A percentile compares a stretch with the other conserved stretches of the same genome.
Conservation (phyloP, 2,113 vertebrate species). For the Hemicordylus capensis region DNA sequence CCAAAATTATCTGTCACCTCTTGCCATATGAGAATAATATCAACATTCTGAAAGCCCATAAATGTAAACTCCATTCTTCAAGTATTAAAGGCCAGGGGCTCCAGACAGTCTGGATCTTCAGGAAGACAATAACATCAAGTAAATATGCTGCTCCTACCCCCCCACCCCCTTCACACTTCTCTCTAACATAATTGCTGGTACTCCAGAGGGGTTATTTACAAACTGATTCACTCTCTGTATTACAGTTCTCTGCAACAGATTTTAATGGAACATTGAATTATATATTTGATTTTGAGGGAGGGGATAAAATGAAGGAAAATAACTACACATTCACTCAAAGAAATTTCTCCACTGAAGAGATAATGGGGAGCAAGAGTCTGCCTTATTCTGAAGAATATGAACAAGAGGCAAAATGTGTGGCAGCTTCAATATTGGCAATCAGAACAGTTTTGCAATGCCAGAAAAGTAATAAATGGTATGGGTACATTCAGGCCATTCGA, state of each 20-base stretch:
- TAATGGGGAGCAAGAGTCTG: background rate
- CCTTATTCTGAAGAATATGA: background rate
- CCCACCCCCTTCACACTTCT: background rate
- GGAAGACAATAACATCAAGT: background rate
- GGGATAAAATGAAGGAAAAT: background rate
- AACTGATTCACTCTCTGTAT: background rate
- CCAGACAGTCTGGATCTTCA: constrained; percentile 6
- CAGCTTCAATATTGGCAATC: background rate
- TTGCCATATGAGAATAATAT: background rate
- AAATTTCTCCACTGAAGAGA: background rate
- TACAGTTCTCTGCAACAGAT: background rate
- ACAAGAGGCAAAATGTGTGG: background rate
- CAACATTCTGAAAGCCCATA: background rate
- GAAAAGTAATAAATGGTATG: background rate
- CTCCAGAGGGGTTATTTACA: background rate
- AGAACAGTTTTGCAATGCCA: background rate
- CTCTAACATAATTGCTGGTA: background rate
- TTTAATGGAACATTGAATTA: background rate
- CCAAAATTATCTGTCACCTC: background rate
- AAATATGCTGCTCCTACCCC: background rate
- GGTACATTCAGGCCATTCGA: background rate
- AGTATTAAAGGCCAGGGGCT: background rate
- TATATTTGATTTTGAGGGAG: background rate
- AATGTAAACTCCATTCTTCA: background rate
- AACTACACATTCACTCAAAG: background rate